Conservation (phyloP, 1,140 invertebrate species). For the Halesus radiatus region DNA sequence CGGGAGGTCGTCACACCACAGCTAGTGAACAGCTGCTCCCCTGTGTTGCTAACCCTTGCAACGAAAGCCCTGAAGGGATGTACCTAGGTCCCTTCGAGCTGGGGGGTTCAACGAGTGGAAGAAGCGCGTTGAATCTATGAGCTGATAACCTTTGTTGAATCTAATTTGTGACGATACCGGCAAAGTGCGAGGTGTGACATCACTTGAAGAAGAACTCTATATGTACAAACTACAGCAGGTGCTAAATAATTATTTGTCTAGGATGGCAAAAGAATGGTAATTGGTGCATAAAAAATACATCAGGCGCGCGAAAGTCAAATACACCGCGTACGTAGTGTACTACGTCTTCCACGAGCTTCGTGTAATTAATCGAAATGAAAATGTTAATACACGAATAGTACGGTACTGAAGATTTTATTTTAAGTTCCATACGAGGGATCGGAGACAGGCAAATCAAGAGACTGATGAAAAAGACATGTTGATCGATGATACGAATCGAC, state of each 20-base stretch:
- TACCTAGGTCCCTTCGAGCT: neutral
- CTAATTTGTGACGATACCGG: slow-evolving; percentile 30
- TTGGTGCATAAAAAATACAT: too few relatives aligned
- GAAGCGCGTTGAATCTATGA: slow-evolving; percentile 1
- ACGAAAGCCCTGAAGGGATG: neutral
- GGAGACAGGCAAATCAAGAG: neutral
- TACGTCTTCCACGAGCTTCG: too few relatives aligned
- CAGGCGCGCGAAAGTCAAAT: too few relatives aligned
- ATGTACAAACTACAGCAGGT: neutral
- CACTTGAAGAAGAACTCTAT: slow-evolving; percentile 18
- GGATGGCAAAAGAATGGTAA: too few relatives aligned
- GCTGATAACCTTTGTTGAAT: slow-evolving; percentile 35
- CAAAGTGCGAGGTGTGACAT: slow-evolving; percentile 34
- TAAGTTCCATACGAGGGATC: too few relatives aligned
- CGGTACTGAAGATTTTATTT: too few relatives aligned
- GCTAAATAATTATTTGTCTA: too few relatives aligned
- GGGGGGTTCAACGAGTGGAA: neutral
- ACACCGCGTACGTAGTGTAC: too few relatives aligned
- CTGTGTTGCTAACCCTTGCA: slow-evolving; percentile 45
- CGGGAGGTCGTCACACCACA: slow-evolving; percentile 45
- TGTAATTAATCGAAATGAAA: too few relatives aligned
- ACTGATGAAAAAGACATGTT: neutral
- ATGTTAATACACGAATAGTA: too few relatives aligned
- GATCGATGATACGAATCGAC: neutral
- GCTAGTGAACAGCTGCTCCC: slow-evolving; percentile 49